Evolutionary conservation across 2,888 invertebrate species (phyloP).

Genomic region (Nomada lathburiana): DNA sequence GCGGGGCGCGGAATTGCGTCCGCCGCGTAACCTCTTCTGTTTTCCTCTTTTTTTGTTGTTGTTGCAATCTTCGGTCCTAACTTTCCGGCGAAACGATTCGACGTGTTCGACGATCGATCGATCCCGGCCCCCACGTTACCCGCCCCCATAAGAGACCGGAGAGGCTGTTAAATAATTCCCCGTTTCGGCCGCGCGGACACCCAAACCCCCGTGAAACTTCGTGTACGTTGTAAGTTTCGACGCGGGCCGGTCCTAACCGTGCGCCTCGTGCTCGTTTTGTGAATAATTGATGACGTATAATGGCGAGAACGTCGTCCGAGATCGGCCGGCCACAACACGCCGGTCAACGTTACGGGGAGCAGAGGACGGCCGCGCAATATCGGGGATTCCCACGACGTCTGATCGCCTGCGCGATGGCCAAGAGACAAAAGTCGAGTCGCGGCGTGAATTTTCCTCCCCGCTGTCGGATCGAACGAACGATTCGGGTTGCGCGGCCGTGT

Average conservation of each 20-base stretch:
- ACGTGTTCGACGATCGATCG: background rate
- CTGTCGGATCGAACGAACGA: slow-evolving; percentile 56
- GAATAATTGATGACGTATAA: slow-evolving; percentile 54
- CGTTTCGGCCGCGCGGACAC: slow-evolving; percentile 10
- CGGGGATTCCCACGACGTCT: too few species aligned
- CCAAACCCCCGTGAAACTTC: slow-evolving; percentile 50
- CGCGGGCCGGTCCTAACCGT: slow-evolving; percentile 2
- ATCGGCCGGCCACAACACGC: slow-evolving; percentile 22
- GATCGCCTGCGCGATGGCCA: too few species aligned
- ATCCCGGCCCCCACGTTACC: background rate
- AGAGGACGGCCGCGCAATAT: too few species aligned
- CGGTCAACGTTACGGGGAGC: background rate
- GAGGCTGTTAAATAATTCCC: slow-evolving; percentile 42
- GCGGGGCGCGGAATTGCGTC: too few species aligned
- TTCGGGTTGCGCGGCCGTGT: slow-evolving; percentile 12
- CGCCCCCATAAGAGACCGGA: background rate
- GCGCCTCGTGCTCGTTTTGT: slow-evolving; percentile 41
- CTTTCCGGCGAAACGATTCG: too few species aligned
- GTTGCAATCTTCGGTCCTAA: too few species aligned
- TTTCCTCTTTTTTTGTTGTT: too few species aligned
- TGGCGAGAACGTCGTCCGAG: slow-evolving; percentile 24
- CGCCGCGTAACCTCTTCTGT: too few species aligned
- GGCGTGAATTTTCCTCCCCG: slow-evolving; percentile 9
- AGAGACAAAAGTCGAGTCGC: too few species aligned
- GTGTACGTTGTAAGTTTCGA: slow-evolving; percentile 45